phyloP scores from a whole-genome alignment of 2,888 invertebrate species.

The Tetramorium bicarinatum region DNA sequence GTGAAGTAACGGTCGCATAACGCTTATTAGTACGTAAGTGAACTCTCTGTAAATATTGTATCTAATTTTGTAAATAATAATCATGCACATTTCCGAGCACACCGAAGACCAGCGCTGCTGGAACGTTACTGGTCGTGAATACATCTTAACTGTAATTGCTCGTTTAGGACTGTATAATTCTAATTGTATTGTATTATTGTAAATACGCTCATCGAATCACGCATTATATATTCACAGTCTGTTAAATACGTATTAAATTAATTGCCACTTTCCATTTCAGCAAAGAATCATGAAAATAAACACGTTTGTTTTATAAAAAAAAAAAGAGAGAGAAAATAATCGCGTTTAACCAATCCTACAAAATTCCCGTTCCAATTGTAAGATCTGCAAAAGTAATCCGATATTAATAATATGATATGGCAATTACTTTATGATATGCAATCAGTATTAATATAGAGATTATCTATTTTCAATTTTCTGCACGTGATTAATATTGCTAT shows the following conservation, averaged over 20 bases:
- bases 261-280: slow-evolving; percentile 78
- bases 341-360: slow-evolving; percentile 11
- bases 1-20: slow-evolving; percentile 81
- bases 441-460: background rate
- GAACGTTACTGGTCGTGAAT: slow-evolving; percentile 55
- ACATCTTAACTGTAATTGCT: slow-evolving; percentile 65
- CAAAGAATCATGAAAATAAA: slow-evolving; percentile 78
- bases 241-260: slow-evolving; percentile 79
- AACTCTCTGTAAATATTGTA: slow-evolving; percentile 85
- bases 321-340: slow-evolving; percentile 48
- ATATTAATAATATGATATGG: background rate
- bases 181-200: slow-evolving; percentile 77
- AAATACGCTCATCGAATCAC: slow-evolving; percentile 79
- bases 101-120: slow-evolving; percentile 59
- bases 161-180: slow-evolving; percentile 69
- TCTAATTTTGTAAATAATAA: slow-evolving; percentile 83
- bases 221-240: slow-evolving; percentile 77
- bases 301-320: slow-evolving; percentile 79
- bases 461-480: slow-evolving; percentile 8
- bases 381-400: background rate
- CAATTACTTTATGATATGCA: background rate
- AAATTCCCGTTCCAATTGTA: slow-evolving; percentile 17
- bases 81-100: slow-evolving; percentile 74
- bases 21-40: slow-evolving; percentile 85
- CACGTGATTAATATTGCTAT: background rate